Percentiles rank a stretch among this genome's conserved stretches.
These are phyloP conservation scores for Gobius niger DNA, from an alignment of 2,113 vertebrate genomes.

Conservation along the genomic window DNA sequence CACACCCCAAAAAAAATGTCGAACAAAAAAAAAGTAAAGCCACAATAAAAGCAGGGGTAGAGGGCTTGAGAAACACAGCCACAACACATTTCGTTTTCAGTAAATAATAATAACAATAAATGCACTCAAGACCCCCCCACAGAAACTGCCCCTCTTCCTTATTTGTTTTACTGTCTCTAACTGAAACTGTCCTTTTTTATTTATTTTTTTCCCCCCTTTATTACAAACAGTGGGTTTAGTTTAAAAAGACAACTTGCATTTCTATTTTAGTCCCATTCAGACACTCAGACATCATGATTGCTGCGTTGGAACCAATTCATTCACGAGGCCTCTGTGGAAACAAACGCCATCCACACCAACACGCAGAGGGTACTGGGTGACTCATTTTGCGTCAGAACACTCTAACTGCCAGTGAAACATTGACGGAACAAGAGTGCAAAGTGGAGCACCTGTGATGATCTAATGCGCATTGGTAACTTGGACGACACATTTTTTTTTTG, in stretches of 20 bases:
- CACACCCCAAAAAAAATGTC: slow-evolving; percentile 6
- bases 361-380: slow-evolving; percentile 15
- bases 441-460: not conserved
- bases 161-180: too few species aligned
- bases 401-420: slow-evolving; percentile 10
- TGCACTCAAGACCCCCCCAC: not conserved
- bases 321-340: not conserved
- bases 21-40: not conserved
- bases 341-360: slow-evolving; percentile 1
- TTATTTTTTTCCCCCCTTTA: too few species aligned
- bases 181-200: too few species aligned
- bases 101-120: too few species aligned
- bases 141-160: not conserved
- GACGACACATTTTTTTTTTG: not conserved
- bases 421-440: not conserved
- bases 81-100: too few species aligned
- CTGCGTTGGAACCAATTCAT: not conserved
- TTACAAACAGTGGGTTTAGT: not conserved
- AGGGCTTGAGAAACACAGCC: too few species aligned
- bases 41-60: not conserved
- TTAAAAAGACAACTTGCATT: not conserved
- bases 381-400: slow-evolving; percentile 27
- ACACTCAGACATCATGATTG: not conserved
- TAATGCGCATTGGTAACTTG: not conserved
- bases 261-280: slow-evolving; percentile 1